A percentile compares a stretch with the other conserved stretches of the same genome.
Evolutionary conservation across 92 coral and sea anemone genomes (phyloP).

Genomic region (Galaxea fascicularis): DNA sequence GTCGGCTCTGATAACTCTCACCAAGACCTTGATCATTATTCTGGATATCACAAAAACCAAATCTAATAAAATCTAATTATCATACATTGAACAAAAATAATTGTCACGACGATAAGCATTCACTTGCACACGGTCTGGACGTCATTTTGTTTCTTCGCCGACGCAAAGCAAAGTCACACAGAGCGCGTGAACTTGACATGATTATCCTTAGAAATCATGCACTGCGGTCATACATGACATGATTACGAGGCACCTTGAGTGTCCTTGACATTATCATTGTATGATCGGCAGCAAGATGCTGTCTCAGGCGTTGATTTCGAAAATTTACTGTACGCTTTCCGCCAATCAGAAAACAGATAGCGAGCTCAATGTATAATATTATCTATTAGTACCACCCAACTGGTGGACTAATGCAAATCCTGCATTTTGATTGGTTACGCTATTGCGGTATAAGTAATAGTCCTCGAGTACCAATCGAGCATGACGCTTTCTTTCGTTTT

Average conservation of each 20-base stretch:
- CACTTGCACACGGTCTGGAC: too few species aligned
- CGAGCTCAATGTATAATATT: neutral
- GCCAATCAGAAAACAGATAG: too few species aligned
- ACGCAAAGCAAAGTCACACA: constrained; percentile 17
- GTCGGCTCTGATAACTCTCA: neutral
- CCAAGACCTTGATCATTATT: neutral
- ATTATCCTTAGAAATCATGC: constrained; percentile 26
- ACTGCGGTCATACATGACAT: constrained; percentile 25
- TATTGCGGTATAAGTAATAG: too few species aligned
- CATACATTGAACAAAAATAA: neutral
- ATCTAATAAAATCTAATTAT: too few species aligned
- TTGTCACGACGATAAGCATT: too few species aligned
- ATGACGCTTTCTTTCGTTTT: too few species aligned
- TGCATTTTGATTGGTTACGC: too few species aligned
- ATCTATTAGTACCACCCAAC: too few species aligned
- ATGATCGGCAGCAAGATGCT: neutral
- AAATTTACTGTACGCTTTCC: too few species aligned
- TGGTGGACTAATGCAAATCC: too few species aligned
- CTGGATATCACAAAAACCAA: neutral
- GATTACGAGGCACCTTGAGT: constrained; percentile 23
- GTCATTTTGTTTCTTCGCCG: neutral
- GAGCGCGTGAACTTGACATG: constrained; percentile 22
- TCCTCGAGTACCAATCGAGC: too few species aligned
- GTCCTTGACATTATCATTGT: constrained; percentile 23
- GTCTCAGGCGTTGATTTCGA: too few species aligned